phyloP scores from a whole-genome alignment of 2,888 invertebrate species.

The Clivina fossor region DNA sequence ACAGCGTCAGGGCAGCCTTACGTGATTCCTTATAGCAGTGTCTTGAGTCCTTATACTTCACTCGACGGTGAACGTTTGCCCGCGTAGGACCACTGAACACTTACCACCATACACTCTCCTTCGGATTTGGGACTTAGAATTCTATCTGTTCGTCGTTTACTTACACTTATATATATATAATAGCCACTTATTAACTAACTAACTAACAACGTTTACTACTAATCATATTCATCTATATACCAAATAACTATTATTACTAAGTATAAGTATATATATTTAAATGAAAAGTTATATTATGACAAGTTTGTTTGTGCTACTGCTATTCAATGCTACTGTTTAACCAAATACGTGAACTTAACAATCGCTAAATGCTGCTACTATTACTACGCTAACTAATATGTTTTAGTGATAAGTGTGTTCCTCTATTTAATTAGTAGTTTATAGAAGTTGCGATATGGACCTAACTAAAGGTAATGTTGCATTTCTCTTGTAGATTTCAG shows the following conservation, averaged over 20 bases:
- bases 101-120: no score
- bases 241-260: no score
- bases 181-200: neutral
- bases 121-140: neutral
- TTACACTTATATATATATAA: neutral
- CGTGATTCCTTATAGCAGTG: constrained; percentile 33
- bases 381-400: neutral
- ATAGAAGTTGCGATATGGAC: constrained; percentile 12
- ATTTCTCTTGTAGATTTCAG: neutral
- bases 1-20: constrained; percentile 51
- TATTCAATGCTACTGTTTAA: neutral
- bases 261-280: no score
- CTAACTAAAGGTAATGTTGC: neutral
- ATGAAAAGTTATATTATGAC: no score
- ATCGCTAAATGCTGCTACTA: neutral
- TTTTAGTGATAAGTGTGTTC: constrained; percentile 8
- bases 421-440: neutral
- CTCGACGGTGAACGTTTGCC: constrained; percentile 19
- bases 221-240: no score
- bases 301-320: no score
- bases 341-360: neutral
- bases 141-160: neutral
- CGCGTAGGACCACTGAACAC: no score
- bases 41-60: constrained; percentile 28
- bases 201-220: no score